Base-by-base conservation (phyloP, 1,140 invertebrate genomes). In the Zaprionus africanus region DNA sequence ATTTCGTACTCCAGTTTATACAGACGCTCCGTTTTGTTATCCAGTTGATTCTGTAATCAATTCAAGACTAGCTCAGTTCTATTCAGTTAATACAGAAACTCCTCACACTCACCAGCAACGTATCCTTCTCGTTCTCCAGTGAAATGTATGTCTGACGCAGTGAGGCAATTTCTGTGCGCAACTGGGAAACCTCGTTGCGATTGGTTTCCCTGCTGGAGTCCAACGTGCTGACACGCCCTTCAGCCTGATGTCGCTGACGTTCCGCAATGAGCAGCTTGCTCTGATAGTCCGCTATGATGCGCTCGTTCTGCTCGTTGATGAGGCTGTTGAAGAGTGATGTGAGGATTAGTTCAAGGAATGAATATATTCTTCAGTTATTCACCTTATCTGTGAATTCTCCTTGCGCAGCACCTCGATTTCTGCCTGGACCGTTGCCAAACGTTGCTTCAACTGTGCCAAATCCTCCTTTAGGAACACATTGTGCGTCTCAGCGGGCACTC, bases 261-360 rank as follows among this genome's bases (percentile, higher is more conserved):
- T 93, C 92, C 9, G 86, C 81, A 26, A 90, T 43, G 6, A 78
- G 9, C 1, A 92, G 64, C 15, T 91, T 92, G 66, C 67, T 78
- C 26, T 92, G 91, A 24, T 82, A 80, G 1, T 92, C 92, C 0
- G 74, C 74, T 26, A 93, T 64, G 1, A 87, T 74, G n/a, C 90
- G 90, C 59, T 93, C 92, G 15, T 91, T 91, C 57, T 93, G 92
- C 24, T 92, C 92, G 6, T 93, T 91, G 0, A 93, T 43, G 61
- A 93, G 66, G 34, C 92, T 92, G 24, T 24, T 6, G 2, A 2
- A 43, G 54, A 56, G 11, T 28, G 6, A 63, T 38, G 38, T 26
- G 51, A 0, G 24, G 5, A 53, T 62, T n/a, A 66, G 9, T 31
- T 6, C 2, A 11, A 34, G 7, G 9, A 34, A 34, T 3, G 31